Percentiles rank a stretch among this genome's conserved stretches.
These are phyloP conservation scores for Pachliopta kotzebuea DNA, from an alignment of 2,888 invertebrate genomes.

Conservation along the genomic window DNA sequence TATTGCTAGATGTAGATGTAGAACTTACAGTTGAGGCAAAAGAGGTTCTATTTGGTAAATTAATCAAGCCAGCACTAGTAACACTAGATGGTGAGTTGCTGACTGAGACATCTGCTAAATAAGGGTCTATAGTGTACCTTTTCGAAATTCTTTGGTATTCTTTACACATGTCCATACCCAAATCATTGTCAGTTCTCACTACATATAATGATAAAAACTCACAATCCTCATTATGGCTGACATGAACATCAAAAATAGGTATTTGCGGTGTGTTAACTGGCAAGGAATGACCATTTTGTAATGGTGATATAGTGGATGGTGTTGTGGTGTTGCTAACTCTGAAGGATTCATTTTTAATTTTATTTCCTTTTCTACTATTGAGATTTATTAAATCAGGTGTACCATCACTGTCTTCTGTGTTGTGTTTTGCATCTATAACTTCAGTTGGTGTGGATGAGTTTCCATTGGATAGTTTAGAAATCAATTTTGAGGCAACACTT, in stretches of 20 bases:
- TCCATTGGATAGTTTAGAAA: slow-evolving; percentile 72
- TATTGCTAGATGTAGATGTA: slow-evolving; percentile 61
- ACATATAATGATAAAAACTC: slow-evolving; percentile 71
- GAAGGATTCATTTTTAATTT: slow-evolving; percentile 63
- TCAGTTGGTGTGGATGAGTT: slow-evolving; percentile 73
- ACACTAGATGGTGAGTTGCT: slow-evolving; percentile 73
- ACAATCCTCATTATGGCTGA: slow-evolving; percentile 69
- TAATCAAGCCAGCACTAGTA: slow-evolving; percentile 68
- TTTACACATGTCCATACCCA: slow-evolving; percentile 71
- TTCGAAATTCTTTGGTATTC: slow-evolving; percentile 75
- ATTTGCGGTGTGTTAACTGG: slow-evolving; percentile 63
- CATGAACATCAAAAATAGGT: slow-evolving; percentile 69
- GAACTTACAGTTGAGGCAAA: slow-evolving; percentile 71
- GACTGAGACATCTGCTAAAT: slow-evolving; percentile 67
- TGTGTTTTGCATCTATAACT: slow-evolving; percentile 40
- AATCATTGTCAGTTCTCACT: slow-evolving; percentile 68
- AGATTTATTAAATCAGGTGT: slow-evolving; percentile 67
- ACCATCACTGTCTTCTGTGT: slow-evolving; percentile 51
- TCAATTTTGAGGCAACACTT: slow-evolving; percentile 63
- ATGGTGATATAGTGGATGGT: slow-evolving; percentile 72
- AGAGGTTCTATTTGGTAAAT: slow-evolving; percentile 65
- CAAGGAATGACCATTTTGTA: slow-evolving; percentile 70
- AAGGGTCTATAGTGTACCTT: slow-evolving; percentile 70
- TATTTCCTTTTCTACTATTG: slow-evolving; percentile 51
- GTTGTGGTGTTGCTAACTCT: slow-evolving; percentile 66